These are phyloP conservation scores for Siphamia tubifer DNA, from an alignment of 2,113 vertebrate species.

Conservation along the genomic window DNA sequence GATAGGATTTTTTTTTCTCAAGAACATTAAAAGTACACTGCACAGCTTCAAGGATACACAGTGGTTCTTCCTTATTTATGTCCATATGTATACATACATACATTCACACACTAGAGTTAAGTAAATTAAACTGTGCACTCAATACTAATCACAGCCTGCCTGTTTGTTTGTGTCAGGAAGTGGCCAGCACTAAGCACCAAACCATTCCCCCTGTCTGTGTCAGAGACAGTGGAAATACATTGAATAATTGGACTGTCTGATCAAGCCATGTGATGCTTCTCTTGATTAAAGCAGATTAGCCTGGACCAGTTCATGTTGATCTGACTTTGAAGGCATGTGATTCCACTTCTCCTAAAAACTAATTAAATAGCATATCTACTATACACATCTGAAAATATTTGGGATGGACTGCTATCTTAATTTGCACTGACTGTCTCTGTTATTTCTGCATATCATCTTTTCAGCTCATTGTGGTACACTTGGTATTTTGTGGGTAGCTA, in stretches of 20 bases:
- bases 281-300: constrained; percentile 66
- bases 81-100: constrained; percentile 6
- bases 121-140: constrained; percentile 44
- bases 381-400: constrained; percentile 24
- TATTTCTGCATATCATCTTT: not conserved
- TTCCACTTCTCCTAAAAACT: constrained; percentile 27
- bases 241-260: constrained; percentile 58
- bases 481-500: not conserved
- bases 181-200: constrained; percentile 29
- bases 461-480: not conserved
- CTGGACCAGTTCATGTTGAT: constrained; percentile 44
- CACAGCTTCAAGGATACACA: too few relatives aligned
- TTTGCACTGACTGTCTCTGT: not conserved
- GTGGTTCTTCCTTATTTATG: constrained; percentile 2
- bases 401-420: constrained; percentile 5
- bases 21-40: not conserved
- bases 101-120: constrained; percentile 37
- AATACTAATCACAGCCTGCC: constrained; percentile 38
- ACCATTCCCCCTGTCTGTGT: constrained; percentile 25
- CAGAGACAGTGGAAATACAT: constrained; percentile 28
- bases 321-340: constrained; percentile 52
- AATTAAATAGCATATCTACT: constrained; percentile 30
- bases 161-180: constrained; percentile 46
- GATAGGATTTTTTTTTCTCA: too few relatives aligned
- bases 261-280: constrained; percentile 54